These are phyloP conservation scores for Ennomos fuscantarius DNA, from an alignment of 2,888 invertebrate species.

Conservation along the genomic window DNA sequence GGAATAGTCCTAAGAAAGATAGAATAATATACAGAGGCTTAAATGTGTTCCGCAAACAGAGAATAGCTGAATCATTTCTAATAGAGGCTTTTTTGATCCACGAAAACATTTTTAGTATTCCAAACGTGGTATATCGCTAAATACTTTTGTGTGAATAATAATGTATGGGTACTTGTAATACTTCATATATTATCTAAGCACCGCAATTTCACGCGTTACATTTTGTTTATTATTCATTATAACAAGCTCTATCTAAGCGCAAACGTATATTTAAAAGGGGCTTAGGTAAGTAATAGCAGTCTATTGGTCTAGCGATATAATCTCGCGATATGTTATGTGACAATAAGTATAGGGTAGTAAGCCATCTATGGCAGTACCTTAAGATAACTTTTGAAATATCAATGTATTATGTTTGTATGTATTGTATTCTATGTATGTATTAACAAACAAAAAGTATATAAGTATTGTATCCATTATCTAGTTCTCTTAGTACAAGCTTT, in stretches of 20 bases:
- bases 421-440: no score
- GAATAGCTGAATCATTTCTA: constrained; percentile 19
- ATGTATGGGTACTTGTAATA: constrained; percentile 17
- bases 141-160: constrained; percentile 18
- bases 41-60: constrained; percentile 43
- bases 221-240: constrained; percentile 44
- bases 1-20: constrained; percentile 54
- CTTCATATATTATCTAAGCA: not conserved
- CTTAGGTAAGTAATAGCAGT: constrained; percentile 31
- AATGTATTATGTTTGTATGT: no score
- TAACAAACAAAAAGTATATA: no score
- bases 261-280: constrained; percentile 39
- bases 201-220: constrained; percentile 29
- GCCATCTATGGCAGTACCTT: not conserved
- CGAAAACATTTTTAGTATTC: constrained; percentile 40
- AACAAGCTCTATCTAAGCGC: constrained; percentile 30
- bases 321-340: constrained; percentile 23
- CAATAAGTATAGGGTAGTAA: constrained; percentile 22
- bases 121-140: constrained; percentile 16
- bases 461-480: no score
- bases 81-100: constrained; percentile 39
- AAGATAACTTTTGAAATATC: no score
- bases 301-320: constrained; percentile 38
- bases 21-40: constrained; percentile 55
- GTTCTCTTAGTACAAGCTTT: no score